Evolutionary conservation across 2,888 invertebrate genomes (phyloP).

Genomic region (Dexiosoma caninum): DNA sequence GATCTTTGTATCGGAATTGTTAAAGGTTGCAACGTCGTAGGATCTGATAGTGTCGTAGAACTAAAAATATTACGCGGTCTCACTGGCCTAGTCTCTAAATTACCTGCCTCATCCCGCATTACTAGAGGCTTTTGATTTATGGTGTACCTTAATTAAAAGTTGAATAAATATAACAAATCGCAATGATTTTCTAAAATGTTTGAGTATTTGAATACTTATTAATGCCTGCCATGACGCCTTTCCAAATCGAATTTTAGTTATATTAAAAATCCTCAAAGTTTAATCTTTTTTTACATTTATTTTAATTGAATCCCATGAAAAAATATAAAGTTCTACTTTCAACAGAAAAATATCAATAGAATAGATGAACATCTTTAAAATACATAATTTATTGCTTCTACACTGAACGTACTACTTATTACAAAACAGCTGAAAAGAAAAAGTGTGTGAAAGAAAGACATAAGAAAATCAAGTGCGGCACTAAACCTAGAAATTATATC

Average conservation of each 20-base stretch:
- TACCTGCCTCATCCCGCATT: slow-evolving; percentile 51
- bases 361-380: neutral
- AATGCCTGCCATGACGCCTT: slow-evolving; percentile 73
- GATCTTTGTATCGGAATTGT: slow-evolving; percentile 42
- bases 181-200: neutral
- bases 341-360: slow-evolving; percentile 41
- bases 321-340: slow-evolving; percentile 20
- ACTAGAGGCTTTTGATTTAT: slow-evolving; percentile 66
- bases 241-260: neutral
- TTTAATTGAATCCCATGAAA: slow-evolving; percentile 18
- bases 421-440: neutral
- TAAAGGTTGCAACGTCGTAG: neutral
- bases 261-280: neutral
- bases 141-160: slow-evolving; percentile 67
- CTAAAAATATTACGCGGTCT: slow-evolving; percentile 51
- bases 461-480: neutral
- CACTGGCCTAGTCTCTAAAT: slow-evolving; percentile 22
- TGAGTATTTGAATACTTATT: slow-evolving; percentile 74
- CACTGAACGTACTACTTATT: neutral
- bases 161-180: neutral
- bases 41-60: slow-evolving; percentile 41
- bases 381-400: neutral
- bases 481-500: neutral
- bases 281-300: slow-evolving; percentile 26
- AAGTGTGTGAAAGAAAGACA: neutral